Evolutionary conservation across 2,888 invertebrate species (phyloP).

Genomic region (Ariolimax columbianus): DNA sequence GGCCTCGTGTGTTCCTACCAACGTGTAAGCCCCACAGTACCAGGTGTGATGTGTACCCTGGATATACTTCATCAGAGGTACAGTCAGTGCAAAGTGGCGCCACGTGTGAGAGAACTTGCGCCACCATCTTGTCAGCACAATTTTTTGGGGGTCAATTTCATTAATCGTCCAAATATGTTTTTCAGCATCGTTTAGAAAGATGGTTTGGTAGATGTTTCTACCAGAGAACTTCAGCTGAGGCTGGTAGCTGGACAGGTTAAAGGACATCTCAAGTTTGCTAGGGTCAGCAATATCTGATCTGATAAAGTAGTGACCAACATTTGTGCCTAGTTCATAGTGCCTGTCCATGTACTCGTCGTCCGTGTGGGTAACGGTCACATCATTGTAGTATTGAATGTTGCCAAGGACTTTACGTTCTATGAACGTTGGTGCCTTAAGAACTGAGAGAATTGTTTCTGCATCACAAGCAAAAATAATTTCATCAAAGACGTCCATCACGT

Average conservation of each 20-base stretch:
- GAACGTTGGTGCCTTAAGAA: slow-evolving; percentile 62
- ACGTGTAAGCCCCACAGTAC: slow-evolving; percentile 69
- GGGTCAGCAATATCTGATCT: slow-evolving; percentile 63
- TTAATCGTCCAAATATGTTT: slow-evolving; percentile 63
- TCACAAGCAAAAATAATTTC: slow-evolving; percentile 70
- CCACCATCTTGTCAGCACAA: slow-evolving; percentile 67
- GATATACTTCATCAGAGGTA: slow-evolving; percentile 67
- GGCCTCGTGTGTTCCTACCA: slow-evolving; percentile 70
- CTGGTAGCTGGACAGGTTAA: slow-evolving; percentile 70
- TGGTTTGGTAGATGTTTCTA: slow-evolving; percentile 69
- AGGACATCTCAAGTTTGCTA: slow-evolving; percentile 71
- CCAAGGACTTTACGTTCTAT: slow-evolving; percentile 65
- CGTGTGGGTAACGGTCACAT: slow-evolving; percentile 69
- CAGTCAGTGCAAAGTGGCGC: slow-evolving; percentile 70
- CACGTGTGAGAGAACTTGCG: slow-evolving; percentile 71
- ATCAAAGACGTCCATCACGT: slow-evolving; percentile 62
- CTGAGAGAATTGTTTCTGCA: slow-evolving; percentile 66
- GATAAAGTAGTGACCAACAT: slow-evolving; percentile 68
- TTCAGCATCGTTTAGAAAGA: slow-evolving; percentile 65
- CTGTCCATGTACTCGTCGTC: slow-evolving; percentile 69
- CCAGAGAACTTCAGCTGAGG: slow-evolving; percentile 63
- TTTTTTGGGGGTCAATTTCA: slow-evolving; percentile 63
- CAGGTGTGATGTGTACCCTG: slow-evolving; percentile 66
- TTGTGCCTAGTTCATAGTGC: slow-evolving; percentile 66
- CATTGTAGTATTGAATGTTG: slow-evolving; percentile 69